phyloP scores from a whole-genome alignment of 2,797 vertebrate species.

The Silurus aristotelis region DNA sequence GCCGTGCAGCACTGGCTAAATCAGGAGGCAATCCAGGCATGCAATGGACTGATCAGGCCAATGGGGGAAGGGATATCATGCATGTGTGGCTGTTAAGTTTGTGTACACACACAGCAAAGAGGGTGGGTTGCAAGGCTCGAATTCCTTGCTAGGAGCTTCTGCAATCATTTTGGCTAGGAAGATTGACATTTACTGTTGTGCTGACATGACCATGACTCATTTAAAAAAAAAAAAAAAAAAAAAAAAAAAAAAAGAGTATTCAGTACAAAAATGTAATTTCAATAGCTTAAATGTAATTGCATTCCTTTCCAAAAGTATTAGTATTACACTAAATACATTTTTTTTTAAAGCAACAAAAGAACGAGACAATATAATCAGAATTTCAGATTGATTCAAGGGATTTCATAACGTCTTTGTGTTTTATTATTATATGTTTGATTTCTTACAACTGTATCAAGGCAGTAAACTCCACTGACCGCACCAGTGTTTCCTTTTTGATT shows the following conservation, averaged over 20 bases:
- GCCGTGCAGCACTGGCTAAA: conserved; percentile 65
- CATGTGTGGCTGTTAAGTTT: conserved; percentile 34
- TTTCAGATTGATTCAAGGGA: neutral
- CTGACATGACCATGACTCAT: conserved; percentile 3
- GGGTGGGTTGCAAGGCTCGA: conserved; percentile 31
- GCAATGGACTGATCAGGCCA: conserved; percentile 39
- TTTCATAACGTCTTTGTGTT: neutral
- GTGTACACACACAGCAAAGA: conserved; percentile 50
- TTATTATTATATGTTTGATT: neutral
- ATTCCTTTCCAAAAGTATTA: neutral
- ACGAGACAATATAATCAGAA: neutral
- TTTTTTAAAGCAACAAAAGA: neutral
- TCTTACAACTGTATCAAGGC: neutral
- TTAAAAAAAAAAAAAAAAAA: neutral
- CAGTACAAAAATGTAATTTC: neutral
- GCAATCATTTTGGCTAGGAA: conserved; percentile 10
- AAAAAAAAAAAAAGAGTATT: neutral
- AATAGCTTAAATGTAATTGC: neutral
- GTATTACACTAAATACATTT: neutral
- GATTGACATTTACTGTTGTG: neutral
- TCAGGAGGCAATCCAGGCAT: conserved; percentile 65
- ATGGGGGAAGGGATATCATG: conserved; percentile 42
- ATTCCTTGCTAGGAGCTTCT: conserved; percentile 12
- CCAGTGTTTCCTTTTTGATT: neutral
- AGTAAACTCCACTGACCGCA: neutral